Percentiles rank a stretch among this genome's conserved stretches.
Conservation (phyloP, 2,113 vertebrate species). For the Ibidorhyncha struthersii region DNA sequence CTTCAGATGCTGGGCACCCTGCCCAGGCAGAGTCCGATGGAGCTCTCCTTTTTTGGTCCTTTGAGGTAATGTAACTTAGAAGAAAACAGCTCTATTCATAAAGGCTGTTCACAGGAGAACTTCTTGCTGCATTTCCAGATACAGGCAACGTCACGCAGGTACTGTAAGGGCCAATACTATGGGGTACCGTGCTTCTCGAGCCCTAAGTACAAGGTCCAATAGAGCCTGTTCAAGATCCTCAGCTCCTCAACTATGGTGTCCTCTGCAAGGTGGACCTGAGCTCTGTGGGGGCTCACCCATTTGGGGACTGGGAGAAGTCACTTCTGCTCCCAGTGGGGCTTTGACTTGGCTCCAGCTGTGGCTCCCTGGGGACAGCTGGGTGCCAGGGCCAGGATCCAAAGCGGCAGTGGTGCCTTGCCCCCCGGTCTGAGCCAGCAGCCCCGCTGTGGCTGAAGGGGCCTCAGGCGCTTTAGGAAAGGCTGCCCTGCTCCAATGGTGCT, state of each 20-base stretch:
- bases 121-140: neutral
- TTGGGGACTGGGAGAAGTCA: neutral
- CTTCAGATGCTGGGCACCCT: neutral
- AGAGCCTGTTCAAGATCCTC: neutral
- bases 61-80: rapidly evolving
- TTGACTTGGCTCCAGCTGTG: rapidly evolving
- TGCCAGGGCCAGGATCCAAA: too few relatives aligned
- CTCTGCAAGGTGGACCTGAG: neutral
- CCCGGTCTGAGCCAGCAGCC: rapidly evolving
- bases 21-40: rapidly evolving
- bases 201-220: too few relatives aligned
- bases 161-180: rapidly evolving
- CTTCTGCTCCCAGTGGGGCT: neutral
- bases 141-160: neutral
- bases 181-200: neutral
- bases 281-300: rapidly evolving
- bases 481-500: rapidly evolving
- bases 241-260: rapidly evolving
- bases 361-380: neutral
- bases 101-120: neutral
- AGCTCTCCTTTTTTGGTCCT: neutral
- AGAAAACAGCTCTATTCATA: neutral
- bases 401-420: neutral
- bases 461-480: neutral
- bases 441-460: rapidly evolving